phyloP scores from a whole-genome alignment of 2,888 invertebrate genomes.

The Chouioia cunea region DNA sequence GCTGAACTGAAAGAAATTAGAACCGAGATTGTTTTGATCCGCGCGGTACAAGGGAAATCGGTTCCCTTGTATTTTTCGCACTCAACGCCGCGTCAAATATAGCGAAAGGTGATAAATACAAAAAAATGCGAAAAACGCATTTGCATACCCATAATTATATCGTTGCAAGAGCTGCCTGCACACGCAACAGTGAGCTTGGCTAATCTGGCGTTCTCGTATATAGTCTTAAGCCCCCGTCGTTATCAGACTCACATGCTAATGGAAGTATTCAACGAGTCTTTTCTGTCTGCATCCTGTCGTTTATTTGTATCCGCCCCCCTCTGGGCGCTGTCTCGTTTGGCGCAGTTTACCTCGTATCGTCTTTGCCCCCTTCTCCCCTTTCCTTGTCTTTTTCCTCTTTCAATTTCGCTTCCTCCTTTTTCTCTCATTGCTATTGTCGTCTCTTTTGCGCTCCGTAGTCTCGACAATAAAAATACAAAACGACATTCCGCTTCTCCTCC shows the following conservation, averaged over 20 bases:
- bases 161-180: no score
- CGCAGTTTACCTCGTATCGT: conserved; percentile 25
- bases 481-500: no score
- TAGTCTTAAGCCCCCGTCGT: neutral
- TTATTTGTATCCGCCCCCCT: conserved; percentile 40
- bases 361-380: conserved; percentile 14
- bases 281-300: conserved; percentile 45
- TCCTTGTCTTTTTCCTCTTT: neutral
- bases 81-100: no score
- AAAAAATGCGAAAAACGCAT: no score
- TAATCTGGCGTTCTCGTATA: neutral
- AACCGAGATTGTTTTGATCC: no score
- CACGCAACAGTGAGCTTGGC: no score
- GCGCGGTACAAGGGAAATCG: no score
- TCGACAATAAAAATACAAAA: no score
- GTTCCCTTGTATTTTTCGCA: no score
- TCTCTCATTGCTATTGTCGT: conserved; percentile 23
- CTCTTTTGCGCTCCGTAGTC: neutral
- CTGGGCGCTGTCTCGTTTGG: conserved; percentile 34
- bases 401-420: conserved; percentile 10
- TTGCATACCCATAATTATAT: no score
- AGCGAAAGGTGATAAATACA: no score
- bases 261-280: conserved; percentile 37
- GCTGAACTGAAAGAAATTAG: no score
- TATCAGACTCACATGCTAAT: conserved; percentile 33